Evolutionary conservation across 2,797 vertebrate species (phyloP), one percentile per base, ranked within the genome.

Genomic region (Microctenopoma stevenorrisi): DNA sequence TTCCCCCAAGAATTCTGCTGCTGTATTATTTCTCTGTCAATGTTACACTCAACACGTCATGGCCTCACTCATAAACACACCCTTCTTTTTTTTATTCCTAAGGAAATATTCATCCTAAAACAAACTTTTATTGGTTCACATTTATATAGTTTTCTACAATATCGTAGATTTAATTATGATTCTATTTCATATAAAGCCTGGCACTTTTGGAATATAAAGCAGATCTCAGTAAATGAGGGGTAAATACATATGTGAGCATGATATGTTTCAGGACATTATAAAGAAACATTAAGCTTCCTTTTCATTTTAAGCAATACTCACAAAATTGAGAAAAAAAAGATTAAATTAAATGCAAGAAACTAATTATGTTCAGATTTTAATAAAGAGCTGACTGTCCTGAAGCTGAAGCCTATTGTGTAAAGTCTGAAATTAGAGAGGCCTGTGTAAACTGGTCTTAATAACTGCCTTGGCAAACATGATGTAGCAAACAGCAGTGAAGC

Each of bases 21-120:
- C 37, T 10, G 8, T 4, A 38, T 15, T 42, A 3, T 78, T 76
- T 81, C 42, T 66, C 28, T 47, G 71, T 68, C 26, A 3, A 30
- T 11, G 43, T 33, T 46, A 12, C 15, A 25, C 60, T 28, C 40
- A 33, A 4, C 22, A 0, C 7, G 2, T 53, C 22, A 10, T 2
- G 15, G 16, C 28, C 42, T 1, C 0, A 0, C 51, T 68, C n/a
- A 35, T 22, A 37, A 22, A 11, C 43, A 22, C 9, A 5, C 12
- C 13, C 18, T 28, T 48, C 0, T 13, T 49, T 52, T 58, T 51
- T 15, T 50, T 59, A 4, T 13, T 13, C n/a, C 46, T 18, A 26
- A 52, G 0, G 10, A 60, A 28, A 35, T 13, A 56, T 48, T 28
- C 1, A 33, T 16, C 35, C 12, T 55, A 25, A 56, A 22, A 70